Evolutionary conservation across 2,888 invertebrate species (phyloP).

Genomic region (Polyploca ridens): DNA sequence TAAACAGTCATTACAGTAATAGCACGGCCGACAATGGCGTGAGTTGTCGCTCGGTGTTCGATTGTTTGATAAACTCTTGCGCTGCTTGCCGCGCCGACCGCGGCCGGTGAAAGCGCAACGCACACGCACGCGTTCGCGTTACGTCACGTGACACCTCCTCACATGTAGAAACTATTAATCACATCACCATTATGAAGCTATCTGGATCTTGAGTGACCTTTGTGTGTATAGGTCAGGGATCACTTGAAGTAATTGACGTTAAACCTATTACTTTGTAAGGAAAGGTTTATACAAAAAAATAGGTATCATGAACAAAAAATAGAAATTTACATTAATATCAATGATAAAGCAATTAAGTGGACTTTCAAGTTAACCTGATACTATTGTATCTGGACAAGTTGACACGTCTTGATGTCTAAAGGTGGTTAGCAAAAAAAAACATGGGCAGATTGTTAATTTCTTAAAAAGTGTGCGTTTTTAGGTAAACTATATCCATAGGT

Average conservation of each 20-base stretch:
- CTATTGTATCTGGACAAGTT: background rate
- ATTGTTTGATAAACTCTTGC: slow-evolving; percentile 32
- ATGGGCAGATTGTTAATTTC: no score
- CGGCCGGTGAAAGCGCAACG: slow-evolving; percentile 1
- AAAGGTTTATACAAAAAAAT: background rate
- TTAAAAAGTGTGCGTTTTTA: no score
- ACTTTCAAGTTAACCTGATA: background rate
- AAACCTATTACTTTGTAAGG: background rate
- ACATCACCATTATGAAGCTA: background rate
- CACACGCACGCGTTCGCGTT: background rate
- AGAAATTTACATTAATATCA: background rate
- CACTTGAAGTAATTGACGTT: background rate
- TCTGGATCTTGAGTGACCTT: slow-evolving; percentile 1
- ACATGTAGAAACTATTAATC: background rate
- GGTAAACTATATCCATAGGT: no score
- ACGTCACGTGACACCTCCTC: background rate
- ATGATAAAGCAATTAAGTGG: background rate
- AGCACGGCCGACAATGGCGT: slow-evolving; percentile 44
- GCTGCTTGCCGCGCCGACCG: background rate
- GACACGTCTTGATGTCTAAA: background rate
- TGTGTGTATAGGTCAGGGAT: background rate
- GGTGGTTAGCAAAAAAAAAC: background rate
- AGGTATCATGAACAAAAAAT: background rate
- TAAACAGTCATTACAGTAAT: slow-evolving; percentile 35
- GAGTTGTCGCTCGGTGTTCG: slow-evolving; percentile 30